These are phyloP conservation scores for Mythimna impura DNA, from an alignment of 2,888 invertebrate species.

Conservation along the genomic window DNA sequence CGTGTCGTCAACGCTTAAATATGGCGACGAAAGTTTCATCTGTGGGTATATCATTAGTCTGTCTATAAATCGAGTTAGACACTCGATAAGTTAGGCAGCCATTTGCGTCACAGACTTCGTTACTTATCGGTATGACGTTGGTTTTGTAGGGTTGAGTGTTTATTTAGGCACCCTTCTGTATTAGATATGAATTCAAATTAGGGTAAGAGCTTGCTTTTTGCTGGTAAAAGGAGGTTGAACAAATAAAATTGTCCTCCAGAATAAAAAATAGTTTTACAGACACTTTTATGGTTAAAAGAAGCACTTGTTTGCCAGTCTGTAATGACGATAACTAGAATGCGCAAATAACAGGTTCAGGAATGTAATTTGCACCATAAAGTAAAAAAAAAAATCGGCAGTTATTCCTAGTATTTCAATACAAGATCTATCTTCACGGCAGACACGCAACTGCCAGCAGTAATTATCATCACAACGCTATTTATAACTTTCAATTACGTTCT, in stretches of 20 bases:
- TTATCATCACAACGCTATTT: conserved; percentile 67
- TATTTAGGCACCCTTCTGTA: conserved; percentile 37
- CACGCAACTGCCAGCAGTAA: conserved; percentile 60
- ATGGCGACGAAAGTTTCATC: conserved; percentile 15
- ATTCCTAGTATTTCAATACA: conserved; percentile 39
- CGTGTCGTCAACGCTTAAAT: conserved; percentile 27
- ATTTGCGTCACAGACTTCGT: conserved; percentile 50
- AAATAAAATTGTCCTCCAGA: conserved; percentile 1
- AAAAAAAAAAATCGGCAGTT: conserved; percentile 27
- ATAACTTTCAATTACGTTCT: conserved; percentile 66
- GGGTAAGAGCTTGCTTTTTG: conserved; percentile 11
- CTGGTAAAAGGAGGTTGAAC: background rate
- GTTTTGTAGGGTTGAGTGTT: conserved; percentile 34
- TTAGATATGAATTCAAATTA: conserved; percentile 28
- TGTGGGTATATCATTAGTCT: conserved; percentile 21
- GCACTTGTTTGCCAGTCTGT: conserved; percentile 9
- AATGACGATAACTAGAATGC: background rate
- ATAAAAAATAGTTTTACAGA: background rate
- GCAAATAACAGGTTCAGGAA: conserved; percentile 20
- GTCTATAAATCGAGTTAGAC: conserved; percentile 28
- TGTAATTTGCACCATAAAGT: background rate
- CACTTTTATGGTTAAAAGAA: background rate
- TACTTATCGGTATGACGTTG: conserved; percentile 38
- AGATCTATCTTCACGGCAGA: conserved; percentile 45
- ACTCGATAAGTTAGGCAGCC: conserved; percentile 37